Evolutionary conservation across 2,797 vertebrate genomes (phyloP), one percentile per base, ranked within the genome.

Genomic region (Echeneis naucrates): DNA sequence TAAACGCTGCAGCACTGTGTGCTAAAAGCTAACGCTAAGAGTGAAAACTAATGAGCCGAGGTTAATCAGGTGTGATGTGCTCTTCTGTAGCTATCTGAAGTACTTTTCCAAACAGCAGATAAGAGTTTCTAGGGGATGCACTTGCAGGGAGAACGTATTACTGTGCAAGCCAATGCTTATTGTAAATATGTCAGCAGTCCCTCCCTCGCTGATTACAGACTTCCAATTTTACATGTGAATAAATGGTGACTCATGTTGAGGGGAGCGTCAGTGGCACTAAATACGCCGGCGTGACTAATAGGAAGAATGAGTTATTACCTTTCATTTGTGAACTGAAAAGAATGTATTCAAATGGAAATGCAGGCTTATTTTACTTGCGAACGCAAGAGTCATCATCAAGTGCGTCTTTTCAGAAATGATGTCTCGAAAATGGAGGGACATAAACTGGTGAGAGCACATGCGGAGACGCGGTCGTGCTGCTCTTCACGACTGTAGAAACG

Each of bases 171-270:
- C 13, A 4, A 8, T 27, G 27, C 63, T 73, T 68, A 53, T 47
- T 68, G 44, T 72, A 86, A 81, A 82, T 33, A 51, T 60, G 11
- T 57, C 68, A 77, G 68, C 58, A 54, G 66, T 74, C 63, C 63
- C 70, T 63, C 74, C 59, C 54, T 24, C 68, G 48, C 35, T 5
- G 0, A 21, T n/a, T 19, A 55, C 61, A 54, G 42, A 35, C 64
- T 79, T 64, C 50, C 75, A 63, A 72, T 68, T 37, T 33, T 12
- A 44, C 56, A 50, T 52, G 57, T 35, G 72, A 82, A 77, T 80
- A 67, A 65, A 75, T 56, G 1, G 23, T 81, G 85, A 85, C 72
- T 90, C 82, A 81, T 19, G 70, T 17, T 12, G 55, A 78, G 80
- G 37, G 23, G 50, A 53, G 63, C 72, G 75, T 86, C 65, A 75